Conservation (phyloP, 2,797 vertebrate genomes). For the Galagoides demidoff region DNA sequence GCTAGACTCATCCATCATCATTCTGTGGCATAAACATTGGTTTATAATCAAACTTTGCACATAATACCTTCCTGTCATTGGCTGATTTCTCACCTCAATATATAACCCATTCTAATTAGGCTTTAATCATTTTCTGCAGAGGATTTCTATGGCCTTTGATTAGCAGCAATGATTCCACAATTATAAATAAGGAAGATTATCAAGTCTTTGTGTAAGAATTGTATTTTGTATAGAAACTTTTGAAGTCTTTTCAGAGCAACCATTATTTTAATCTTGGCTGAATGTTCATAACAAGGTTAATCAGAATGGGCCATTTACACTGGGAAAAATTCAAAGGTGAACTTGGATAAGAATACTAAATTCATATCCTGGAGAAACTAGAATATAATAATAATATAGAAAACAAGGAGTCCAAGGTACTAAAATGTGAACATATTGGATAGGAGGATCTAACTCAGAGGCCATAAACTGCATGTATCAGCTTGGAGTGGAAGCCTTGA, state of each 20-base stretch:
- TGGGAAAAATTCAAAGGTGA: neutral
- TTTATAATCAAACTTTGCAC: constrained; percentile 7
- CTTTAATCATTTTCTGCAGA: constrained; percentile 47
- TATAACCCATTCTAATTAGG: constrained; percentile 46
- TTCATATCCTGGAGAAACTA: constrained; percentile 20
- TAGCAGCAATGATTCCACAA: constrained; percentile 56
- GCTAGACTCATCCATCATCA: neutral
- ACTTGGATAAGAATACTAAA: neutral
- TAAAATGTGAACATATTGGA: neutral
- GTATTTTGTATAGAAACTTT: neutral
- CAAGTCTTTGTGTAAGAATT: constrained; percentile 35
- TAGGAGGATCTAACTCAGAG: neutral
- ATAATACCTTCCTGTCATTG: constrained; percentile 10
- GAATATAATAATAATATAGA: neutral
- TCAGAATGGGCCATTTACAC: neutral
- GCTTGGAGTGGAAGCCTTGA: neutral
- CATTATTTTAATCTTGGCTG: neutral
- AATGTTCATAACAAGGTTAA: neutral
- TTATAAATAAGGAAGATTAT: neutral
- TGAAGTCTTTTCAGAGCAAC: constrained; percentile 30
- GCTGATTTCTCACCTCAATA: constrained; percentile 38
- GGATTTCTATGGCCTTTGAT: constrained; percentile 54
- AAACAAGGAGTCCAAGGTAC: neutral
- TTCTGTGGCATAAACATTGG: neutral
- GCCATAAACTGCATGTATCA: rapidly evolving